Evolutionary conservation across 92 coral and sea anemone genomes (phyloP).

Genomic region (Phenganax stokvisi): DNA sequence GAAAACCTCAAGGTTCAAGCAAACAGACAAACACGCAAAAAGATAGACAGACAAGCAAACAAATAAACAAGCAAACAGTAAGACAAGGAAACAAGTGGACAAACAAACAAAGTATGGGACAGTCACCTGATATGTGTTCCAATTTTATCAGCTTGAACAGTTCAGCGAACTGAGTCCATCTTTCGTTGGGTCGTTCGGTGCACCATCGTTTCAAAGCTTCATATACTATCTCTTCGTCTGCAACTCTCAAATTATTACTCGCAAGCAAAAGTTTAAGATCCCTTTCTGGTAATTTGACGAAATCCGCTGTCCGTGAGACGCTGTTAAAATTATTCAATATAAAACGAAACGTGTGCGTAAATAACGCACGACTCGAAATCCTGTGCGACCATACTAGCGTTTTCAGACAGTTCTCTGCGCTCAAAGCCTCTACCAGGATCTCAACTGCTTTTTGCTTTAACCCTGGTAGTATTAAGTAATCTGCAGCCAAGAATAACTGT

Average conservation of each 20-base stretch:
- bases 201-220: conserved; percentile 34
- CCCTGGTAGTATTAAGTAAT: conserved; percentile 30
- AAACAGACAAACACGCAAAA: too few species aligned
- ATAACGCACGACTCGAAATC: conserved; percentile 7
- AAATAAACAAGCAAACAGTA: too few species aligned
- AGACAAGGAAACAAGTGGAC: too few species aligned
- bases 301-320: conserved; percentile 31
- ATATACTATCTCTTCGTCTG: conserved; percentile 36
- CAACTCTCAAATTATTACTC: conserved; percentile 10
- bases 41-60: too few species aligned
- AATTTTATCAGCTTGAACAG: neutral
- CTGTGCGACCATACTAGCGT: conserved; percentile 30
- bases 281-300: neutral
- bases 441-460: conserved; percentile 10
- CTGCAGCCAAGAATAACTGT: conserved; percentile 33
- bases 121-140: conserved; percentile 15
- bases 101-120: too few species aligned
- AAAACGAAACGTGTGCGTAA: conserved; percentile 31
- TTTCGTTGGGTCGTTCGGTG: conserved; percentile 3
- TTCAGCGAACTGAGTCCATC: conserved; percentile 18
- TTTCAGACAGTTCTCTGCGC: conserved; percentile 29
- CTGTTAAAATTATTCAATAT: conserved; percentile 22
- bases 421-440: conserved; percentile 22
- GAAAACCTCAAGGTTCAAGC: too few species aligned
- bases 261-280: conserved; percentile 11